Evolutionary conservation across 2,888 invertebrate species (phyloP), one percentile per base, ranked within the genome.

Genomic region (Pristionchus fissidentatus): DNA sequence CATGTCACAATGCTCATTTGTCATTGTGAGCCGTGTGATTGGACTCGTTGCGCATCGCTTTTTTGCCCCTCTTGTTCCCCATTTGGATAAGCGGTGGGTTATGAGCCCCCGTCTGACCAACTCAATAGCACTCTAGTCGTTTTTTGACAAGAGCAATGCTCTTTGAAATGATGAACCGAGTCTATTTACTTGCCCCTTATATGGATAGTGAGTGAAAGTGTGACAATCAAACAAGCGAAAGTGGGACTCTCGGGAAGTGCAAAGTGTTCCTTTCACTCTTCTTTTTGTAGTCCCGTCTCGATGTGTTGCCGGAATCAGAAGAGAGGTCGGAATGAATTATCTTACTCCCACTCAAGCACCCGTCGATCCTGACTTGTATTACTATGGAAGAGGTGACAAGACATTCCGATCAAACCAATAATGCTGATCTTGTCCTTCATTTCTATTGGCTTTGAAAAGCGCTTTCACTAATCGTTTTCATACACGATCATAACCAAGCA

Each of bases 261-360:
- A 29, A n/a, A 32, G 19, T 32, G 29, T 62, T 62, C 70, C 35
- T 10, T 49, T 49, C 32, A 70, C n/a, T 29, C n/a, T 49, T 49
- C 29, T 29, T 5, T 46, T 62, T 70, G 26, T 73, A 83, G 83
- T 83, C 7, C 70, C 70, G 46, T 49, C 83, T 1, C n/a, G 46
- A n/a, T 83, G 83, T 46, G 83, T 83, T 13, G 70, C 46, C 13
- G 83, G 83, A 41, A 73, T 83, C 41, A 32, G 73, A 41, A 29
- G 57, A 1, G 49, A 70, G 15, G 38, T 83, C 15, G 70, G 83
- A 35, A 41, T 29, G 38, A 26, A 7, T 19, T 55, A 41, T 38
- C 32, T 70, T 32, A 66, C 73, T 32, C 66, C 83, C 52, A 70
- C 70, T 41, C 70, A 70, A 43, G 70, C 70, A n/a, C 70, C 70